phyloP scores from a whole-genome alignment of 2,797 vertebrate species.

The Tinamus major region DNA sequence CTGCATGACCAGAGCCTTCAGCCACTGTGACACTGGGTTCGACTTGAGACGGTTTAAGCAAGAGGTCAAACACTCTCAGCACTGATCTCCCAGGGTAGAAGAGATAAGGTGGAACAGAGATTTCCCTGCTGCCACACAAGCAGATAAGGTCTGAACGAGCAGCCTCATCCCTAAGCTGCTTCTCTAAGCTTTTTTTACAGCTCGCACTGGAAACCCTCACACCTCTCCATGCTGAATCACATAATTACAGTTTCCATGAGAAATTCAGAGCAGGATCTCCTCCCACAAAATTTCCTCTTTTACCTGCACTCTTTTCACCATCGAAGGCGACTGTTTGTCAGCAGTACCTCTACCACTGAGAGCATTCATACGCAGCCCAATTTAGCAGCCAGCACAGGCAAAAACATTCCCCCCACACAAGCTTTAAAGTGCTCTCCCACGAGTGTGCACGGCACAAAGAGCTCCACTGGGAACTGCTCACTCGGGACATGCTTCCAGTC shows the following conservation, averaged over 20 bases:
- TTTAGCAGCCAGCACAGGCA: not conserved
- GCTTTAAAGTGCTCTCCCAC: not conserved
- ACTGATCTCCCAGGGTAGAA: conserved; percentile 28
- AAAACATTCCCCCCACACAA: not conserved
- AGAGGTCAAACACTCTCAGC: conserved; percentile 47
- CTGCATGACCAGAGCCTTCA: not conserved
- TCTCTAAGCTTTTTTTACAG: conserved; percentile 12
- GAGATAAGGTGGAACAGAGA: conserved; percentile 60
- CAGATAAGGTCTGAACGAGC: conserved; percentile 65
- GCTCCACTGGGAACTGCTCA: not conserved
- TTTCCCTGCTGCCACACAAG: conserved; percentile 24
- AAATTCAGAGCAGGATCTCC: conserved; percentile 55
- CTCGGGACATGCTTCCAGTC: not conserved
- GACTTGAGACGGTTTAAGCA: not conserved
- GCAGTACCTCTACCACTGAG: conserved; percentile 8
- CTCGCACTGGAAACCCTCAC: conserved; percentile 35
- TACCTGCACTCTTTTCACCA: conserved; percentile 60
- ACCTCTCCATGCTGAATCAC: conserved; percentile 25
- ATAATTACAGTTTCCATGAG: conserved; percentile 54
- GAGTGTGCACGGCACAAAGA: not conserved
- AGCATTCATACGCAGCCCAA: conserved; percentile 22
- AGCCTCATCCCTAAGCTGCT: conserved; percentile 29
- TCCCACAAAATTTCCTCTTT: conserved; percentile 63
- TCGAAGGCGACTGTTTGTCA: conserved; percentile 36
- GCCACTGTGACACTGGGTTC: not conserved